A percentile compares a stretch with the other conserved stretches of the same genome.
phyloP scores from a whole-genome alignment of 2,113 vertebrate genomes.

The Peucedramus taeniatus region DNA sequence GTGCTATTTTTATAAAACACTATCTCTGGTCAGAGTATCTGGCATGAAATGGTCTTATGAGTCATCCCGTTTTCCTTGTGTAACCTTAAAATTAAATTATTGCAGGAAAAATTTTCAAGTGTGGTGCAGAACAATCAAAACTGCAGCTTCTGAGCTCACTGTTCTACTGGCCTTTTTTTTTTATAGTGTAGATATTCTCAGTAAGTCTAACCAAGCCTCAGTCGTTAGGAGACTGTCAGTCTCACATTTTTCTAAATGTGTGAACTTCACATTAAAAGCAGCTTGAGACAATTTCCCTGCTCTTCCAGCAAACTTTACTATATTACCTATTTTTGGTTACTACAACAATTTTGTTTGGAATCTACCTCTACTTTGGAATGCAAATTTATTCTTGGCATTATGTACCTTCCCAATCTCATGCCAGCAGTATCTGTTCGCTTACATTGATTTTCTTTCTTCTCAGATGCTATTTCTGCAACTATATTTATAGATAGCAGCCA shows the following conservation, averaged over 20 bases:
- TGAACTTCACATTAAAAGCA: not conserved
- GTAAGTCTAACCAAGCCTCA: not conserved
- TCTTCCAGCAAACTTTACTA: not conserved
- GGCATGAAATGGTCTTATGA: not conserved
- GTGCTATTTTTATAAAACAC: not conserved
- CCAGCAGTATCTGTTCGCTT: not conserved
- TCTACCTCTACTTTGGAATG: not conserved
- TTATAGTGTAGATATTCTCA: not conserved
- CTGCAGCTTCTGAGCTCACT: not conserved
- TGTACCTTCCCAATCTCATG: not conserved
- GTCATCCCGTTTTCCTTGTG: not conserved
- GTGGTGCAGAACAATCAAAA: not conserved
- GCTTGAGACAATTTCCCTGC: not conserved
- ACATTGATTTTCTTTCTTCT: not conserved
- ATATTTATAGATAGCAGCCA: not conserved
- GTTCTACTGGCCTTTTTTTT: not conserved
- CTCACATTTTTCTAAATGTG: not conserved
- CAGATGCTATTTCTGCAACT: not conserved
- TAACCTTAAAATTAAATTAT: not conserved
- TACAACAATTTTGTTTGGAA: not conserved
- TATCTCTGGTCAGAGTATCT: not conserved
- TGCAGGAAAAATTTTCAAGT: not conserved
- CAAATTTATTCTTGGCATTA: not conserved
- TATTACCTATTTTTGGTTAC: not conserved
- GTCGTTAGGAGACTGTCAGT: not conserved